Evolutionary conservation across 2,888 invertebrate species (phyloP).

Genomic region (Acanthopleura granulata): DNA sequence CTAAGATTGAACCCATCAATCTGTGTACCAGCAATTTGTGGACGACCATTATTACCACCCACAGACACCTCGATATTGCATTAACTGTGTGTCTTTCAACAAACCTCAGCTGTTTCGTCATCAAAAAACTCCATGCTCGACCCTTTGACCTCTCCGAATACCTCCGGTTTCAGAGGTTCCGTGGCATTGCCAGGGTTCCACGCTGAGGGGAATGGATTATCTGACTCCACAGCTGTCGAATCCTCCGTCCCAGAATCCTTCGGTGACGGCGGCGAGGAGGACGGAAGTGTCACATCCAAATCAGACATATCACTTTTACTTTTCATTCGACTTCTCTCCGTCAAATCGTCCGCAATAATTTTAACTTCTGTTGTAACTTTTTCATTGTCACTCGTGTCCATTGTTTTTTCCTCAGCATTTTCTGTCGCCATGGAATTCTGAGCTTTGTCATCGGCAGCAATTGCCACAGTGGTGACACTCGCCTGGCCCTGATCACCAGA

Average conservation of each 20-base stretch:
- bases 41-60: no score
- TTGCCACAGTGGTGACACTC: conserved; percentile 3
- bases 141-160: conserved; percentile 13
- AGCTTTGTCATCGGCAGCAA: not conserved
- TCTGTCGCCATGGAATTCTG: not conserved
- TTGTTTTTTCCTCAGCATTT: not conserved
- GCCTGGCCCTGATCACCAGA: not conserved
- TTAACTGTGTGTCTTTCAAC: not conserved
- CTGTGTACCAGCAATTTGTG: no score
- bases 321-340: not conserved
- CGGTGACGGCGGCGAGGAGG: not conserved
- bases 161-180: conserved; percentile 14
- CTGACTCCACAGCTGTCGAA: not conserved
- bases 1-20: no score
- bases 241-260: conserved; percentile 8
- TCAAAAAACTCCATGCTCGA: conserved; percentile 15
- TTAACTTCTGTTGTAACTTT: not conserved
- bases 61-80: no score
- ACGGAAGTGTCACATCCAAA: not conserved
- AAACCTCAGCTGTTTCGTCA: conserved; percentile 16
- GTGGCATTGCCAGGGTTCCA: not conserved
- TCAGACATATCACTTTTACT: not conserved
- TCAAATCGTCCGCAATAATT: not conserved
- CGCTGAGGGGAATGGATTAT: not conserved
- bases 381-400: not conserved